Evolutionary conservation across 2,888 invertebrate species (phyloP).

Genomic region (Drosophila gaucha): DNA sequence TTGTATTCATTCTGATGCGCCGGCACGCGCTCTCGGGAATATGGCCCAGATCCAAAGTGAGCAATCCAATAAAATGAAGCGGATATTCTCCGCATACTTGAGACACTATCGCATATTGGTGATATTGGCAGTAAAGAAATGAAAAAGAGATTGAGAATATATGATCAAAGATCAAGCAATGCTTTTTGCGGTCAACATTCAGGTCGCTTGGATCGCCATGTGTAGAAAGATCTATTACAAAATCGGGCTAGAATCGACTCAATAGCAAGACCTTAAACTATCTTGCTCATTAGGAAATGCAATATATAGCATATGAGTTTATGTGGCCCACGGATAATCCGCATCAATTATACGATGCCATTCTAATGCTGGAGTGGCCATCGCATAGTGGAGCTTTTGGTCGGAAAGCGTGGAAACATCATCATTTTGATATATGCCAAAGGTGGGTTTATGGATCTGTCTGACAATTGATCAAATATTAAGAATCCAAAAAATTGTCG

Average conservation of each 20-base stretch:
- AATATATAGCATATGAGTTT: conserved; percentile 11
- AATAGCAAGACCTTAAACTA: conserved; percentile 4
- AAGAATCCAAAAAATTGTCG: too few species aligned
- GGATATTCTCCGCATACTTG: conserved; percentile 1
- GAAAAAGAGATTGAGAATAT: conserved; percentile 4
- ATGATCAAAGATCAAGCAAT: conserved; percentile 4
- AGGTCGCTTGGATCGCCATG: conserved; percentile 10
- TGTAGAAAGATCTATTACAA: not conserved
- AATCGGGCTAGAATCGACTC: conserved; percentile 12
- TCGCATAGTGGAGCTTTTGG: too few species aligned
- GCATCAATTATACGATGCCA: conserved; percentile 5
- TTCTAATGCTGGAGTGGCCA: conserved; percentile 10
- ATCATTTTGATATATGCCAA: too few species aligned
- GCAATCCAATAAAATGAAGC: conserved; percentile 11
- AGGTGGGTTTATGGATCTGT: too few species aligned
- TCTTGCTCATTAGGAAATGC: conserved; percentile 2
- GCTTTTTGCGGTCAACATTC: conserved; percentile 6
- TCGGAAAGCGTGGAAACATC: too few species aligned
- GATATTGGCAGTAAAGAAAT: too few species aligned
- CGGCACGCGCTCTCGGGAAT: not conserved
- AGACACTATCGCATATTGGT: conserved; percentile 6
- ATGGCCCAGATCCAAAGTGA: conserved; percentile 12
- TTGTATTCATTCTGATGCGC: conserved; percentile 8
- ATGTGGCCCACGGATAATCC: conserved; percentile 9
- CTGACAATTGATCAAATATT: too few species aligned